Conservation (phyloP, 2,888 invertebrate species). For the Neria commutata region DNA sequence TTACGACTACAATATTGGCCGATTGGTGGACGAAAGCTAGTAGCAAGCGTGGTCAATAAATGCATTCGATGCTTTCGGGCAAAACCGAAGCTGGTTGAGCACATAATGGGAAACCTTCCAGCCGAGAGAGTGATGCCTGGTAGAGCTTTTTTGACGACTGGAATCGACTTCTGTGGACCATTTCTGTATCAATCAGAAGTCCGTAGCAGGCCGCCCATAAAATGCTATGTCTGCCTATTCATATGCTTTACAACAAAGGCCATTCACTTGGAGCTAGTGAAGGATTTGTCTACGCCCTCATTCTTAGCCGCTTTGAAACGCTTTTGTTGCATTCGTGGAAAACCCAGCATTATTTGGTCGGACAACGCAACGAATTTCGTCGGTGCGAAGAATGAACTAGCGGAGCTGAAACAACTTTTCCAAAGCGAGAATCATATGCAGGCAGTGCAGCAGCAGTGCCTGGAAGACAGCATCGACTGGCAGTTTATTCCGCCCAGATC, state of each 20-base stretch:
- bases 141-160: conserved; percentile 20
- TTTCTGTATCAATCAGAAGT: conserved; percentile 11
- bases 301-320: conserved; percentile 18
- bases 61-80: conserved; percentile 15
- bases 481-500: conserved; percentile 19
- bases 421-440: conserved; percentile 1
- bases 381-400: conserved; percentile 9
- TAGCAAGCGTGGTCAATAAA: conserved; percentile 8
- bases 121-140: neutral
- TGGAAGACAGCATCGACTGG: conserved; percentile 6
- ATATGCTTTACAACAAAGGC: conserved; percentile 21
- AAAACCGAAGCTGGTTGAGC: conserved; percentile 16
- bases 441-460: neutral
- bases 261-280: conserved; percentile 11
- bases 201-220: neutral
- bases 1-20: conserved; percentile 29
- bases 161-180: conserved; percentile 23
- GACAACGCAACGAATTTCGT: conserved; percentile 20
- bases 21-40: conserved; percentile 19
- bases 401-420: conserved; percentile 6
- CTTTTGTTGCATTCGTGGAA: conserved; percentile 1
- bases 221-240: conserved; percentile 16
- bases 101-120: conserved; percentile 22
- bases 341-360: conserved; percentile 6
- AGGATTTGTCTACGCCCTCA: conserved; percentile 13